A percentile compares a stretch with the other conserved stretches of the same genome.
Conservation (phyloP, 1,140 invertebrate species). For the Leucophenga varia region DNA sequence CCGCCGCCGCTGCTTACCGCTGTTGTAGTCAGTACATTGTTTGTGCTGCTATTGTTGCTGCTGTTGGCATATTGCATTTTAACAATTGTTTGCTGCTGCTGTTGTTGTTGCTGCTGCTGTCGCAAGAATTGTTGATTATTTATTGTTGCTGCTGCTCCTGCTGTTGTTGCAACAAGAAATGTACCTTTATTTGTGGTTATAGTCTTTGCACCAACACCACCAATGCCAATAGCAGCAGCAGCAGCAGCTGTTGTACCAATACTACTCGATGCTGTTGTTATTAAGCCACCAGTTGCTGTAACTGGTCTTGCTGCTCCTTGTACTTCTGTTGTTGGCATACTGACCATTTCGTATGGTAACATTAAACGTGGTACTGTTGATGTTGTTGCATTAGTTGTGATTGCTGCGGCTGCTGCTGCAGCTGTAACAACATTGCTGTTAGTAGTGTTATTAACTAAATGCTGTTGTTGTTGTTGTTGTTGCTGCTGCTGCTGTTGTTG, state of each 20-base stretch:
- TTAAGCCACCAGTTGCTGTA: slow-evolving; percentile 16
- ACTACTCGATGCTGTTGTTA: slow-evolving; percentile 16
- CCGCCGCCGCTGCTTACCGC: neutral
- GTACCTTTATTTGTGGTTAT: too few species aligned
- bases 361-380: slow-evolving; percentile 12
- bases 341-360: slow-evolving; percentile 54
- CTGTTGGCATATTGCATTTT: slow-evolving; percentile 9
- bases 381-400: neutral
- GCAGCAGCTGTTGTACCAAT: too few species aligned
- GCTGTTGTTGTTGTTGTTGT: slow-evolving; percentile 17
- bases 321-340: slow-evolving; percentile 33
- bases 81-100: neutral
- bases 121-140: too few species aligned
- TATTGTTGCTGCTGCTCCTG: too few species aligned
- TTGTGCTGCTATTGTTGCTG: slow-evolving; percentile 13
- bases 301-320: slow-evolving; percentile 14
- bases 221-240: too few species aligned
- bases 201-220: too few species aligned
- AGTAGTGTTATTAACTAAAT: too few species aligned
- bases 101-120: neutral
- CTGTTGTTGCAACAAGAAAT: too few species aligned
- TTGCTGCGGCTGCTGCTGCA: slow-evolving; percentile 2
- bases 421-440: slow-evolving; percentile 5
- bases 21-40: slow-evolving; percentile 3
- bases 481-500: slow-evolving; percentile 11